Conservation (phyloP, 2,797 vertebrate genomes). For the Thamnophis elegans region DNA sequence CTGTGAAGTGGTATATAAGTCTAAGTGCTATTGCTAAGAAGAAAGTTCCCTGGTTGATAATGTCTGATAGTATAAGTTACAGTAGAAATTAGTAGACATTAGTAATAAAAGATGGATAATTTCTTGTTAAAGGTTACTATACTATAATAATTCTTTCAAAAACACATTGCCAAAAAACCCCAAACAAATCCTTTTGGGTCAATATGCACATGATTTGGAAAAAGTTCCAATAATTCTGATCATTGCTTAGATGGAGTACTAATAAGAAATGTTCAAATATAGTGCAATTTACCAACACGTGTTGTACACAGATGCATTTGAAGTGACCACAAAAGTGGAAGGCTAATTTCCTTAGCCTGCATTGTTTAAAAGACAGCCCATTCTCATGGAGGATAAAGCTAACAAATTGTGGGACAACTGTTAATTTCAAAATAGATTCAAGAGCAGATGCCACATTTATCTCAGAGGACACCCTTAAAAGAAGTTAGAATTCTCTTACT, state of each 20-base stretch:
- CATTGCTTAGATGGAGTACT: neutral
- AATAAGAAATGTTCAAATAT: neutral
- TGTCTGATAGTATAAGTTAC: neutral
- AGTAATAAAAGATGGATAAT: neutral
- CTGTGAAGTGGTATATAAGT: neutral
- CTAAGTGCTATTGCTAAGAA: neutral
- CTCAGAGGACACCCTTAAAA: neutral
- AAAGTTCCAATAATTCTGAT: neutral
- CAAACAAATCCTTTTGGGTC: neutral
- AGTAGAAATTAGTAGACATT: neutral
- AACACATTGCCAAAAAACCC: neutral
- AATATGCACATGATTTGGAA: neutral
- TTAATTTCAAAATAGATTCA: constrained; percentile 11
- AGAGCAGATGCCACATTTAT: neutral
- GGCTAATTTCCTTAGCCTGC: neutral
- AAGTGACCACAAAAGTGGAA: neutral
- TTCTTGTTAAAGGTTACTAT: neutral
- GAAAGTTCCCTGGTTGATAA: neutral
- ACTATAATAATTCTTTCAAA: neutral
- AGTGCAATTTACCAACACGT: neutral
- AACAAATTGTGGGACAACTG: neutral
- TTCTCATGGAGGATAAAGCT: neutral
- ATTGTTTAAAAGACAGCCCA: neutral
- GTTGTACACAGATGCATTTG: neutral
- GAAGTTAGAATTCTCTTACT: neutral